Conservation (phyloP, 2,888 invertebrate species). For the Acleris holmiana region DNA sequence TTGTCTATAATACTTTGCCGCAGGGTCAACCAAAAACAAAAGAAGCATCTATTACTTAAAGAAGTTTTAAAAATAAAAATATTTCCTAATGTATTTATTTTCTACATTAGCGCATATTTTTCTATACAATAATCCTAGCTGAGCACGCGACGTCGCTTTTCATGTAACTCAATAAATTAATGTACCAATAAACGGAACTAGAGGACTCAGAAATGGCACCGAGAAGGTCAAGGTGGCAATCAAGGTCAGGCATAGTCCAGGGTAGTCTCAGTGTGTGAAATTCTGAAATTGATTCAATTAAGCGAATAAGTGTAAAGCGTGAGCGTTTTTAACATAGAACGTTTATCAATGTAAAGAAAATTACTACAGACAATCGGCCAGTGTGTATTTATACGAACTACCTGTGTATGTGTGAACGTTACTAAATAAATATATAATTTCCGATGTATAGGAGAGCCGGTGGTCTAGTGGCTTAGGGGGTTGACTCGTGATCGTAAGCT, state of each 20-base stretch:
- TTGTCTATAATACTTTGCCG: too few species aligned
- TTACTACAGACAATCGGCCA: too few species aligned
- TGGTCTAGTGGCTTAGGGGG: too few species aligned
- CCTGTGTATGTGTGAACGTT: too few species aligned
- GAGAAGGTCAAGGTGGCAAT: conserved; percentile 4
- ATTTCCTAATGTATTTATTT: too few species aligned
- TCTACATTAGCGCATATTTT: neutral
- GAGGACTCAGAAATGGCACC: neutral
- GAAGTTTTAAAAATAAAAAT: too few species aligned
- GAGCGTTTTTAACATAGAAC: neutral
- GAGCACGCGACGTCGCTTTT: conserved; percentile 16
- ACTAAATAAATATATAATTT: too few species aligned
- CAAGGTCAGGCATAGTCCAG: conserved; percentile 21
- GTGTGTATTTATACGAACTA: too few species aligned
- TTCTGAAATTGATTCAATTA: conserved; percentile 25
- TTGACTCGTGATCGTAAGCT: too few species aligned
- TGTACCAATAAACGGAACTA: conserved; percentile 8
- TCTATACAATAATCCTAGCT: neutral
- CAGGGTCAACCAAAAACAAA: too few species aligned
- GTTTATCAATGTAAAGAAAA: neutral
- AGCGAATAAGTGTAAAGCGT: neutral
- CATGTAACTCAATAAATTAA: conserved; percentile 13
- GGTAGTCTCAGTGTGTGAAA: conserved; percentile 18
- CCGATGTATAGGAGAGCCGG: too few species aligned
- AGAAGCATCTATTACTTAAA: too few species aligned